phyloP scores from a whole-genome alignment of 2,888 invertebrate species.

The Hirtodrosophila duncani region DNA sequence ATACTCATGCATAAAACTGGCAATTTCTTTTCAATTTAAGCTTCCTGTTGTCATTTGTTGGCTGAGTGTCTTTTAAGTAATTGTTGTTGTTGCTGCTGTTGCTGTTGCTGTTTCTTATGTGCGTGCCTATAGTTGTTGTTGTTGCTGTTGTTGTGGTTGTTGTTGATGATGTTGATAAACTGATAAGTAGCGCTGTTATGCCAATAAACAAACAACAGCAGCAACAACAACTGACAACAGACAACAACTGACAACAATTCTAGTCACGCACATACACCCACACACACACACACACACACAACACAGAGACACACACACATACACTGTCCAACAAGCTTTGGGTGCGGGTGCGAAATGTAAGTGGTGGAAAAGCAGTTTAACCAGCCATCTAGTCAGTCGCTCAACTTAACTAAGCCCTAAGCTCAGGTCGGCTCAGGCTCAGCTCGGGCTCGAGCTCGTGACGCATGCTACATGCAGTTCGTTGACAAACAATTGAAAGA shows the following conservation, averaged over 20 bases:
- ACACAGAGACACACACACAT: slow-evolving; percentile 7
- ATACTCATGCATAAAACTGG: no score
- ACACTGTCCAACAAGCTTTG: background rate
- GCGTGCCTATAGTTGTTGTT: slow-evolving; percentile 16
- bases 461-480: slow-evolving; percentile 11
- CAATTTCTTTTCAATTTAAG: slow-evolving; percentile 58
- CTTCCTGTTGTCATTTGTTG: slow-evolving; percentile 49
- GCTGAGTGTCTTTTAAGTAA: slow-evolving; percentile 22
- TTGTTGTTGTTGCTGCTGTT: slow-evolving; percentile 21
- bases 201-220: slow-evolving; percentile 48
- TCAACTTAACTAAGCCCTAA: slow-evolving; percentile 39
- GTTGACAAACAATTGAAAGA: no score
- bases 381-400: slow-evolving; percentile 18
- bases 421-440: slow-evolving; percentile 38
- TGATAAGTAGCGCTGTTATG: slow-evolving; percentile 65
- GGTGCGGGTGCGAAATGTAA: background rate
- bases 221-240: slow-evolving; percentile 14
- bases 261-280: slow-evolving; percentile 57
- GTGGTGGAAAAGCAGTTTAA: background rate
- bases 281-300: slow-evolving; percentile 5
- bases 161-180: slow-evolving; percentile 37
- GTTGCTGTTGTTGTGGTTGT: slow-evolving; percentile 5
- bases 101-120: slow-evolving; percentile 32
- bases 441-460: no score
- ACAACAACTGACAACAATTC: slow-evolving; percentile 40